phyloP scores from a whole-genome alignment of 1,140 invertebrate genomes.

The Pseudobourletiella spinata region DNA sequence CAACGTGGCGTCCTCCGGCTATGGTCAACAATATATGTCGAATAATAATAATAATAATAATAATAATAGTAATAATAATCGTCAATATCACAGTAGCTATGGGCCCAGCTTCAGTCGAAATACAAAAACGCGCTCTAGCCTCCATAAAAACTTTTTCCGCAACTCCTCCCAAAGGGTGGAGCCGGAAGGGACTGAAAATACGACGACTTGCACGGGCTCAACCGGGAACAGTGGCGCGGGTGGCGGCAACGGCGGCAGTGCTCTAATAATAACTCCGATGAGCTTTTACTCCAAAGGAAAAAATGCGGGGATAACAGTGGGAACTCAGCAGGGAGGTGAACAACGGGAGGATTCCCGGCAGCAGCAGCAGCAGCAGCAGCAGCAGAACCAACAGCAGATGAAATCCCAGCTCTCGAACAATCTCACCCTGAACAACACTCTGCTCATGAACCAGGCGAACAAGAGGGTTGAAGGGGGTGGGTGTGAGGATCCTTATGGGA shows the following conservation, averaged over 20 bases:
- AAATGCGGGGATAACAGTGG: not conserved
- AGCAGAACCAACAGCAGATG: not conserved
- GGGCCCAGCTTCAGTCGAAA: constrained; percentile 22
- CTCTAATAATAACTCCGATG: constrained; percentile 29
- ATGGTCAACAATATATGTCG: constrained; percentile 20
- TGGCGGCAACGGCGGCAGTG: too few relatives aligned
- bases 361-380: constrained; percentile 8
- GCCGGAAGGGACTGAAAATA: constrained; percentile 34
- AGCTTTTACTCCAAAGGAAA: constrained; percentile 29
- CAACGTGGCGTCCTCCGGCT: constrained; percentile 24
- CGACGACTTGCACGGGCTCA: not conserved
- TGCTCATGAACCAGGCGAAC: not conserved
- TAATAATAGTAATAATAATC: not conserved
- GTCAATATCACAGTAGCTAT: too few relatives aligned
- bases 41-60: not conserved
- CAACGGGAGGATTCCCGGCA: not conserved
- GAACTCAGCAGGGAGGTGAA: not conserved
- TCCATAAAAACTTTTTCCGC: constrained; percentile 34
- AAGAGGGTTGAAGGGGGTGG: not conserved
- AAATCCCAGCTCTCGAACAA: not conserved
- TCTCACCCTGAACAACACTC: not conserved
- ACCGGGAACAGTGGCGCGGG: too few relatives aligned
- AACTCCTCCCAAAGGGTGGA: constrained; percentile 22
- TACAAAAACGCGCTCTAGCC: constrained; percentile 24
- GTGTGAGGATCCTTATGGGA: not conserved